Evolutionary conservation across 2,888 invertebrate genomes (phyloP), one percentile per base, ranked within the genome.

Genomic region (Apodemia duryi): DNA sequence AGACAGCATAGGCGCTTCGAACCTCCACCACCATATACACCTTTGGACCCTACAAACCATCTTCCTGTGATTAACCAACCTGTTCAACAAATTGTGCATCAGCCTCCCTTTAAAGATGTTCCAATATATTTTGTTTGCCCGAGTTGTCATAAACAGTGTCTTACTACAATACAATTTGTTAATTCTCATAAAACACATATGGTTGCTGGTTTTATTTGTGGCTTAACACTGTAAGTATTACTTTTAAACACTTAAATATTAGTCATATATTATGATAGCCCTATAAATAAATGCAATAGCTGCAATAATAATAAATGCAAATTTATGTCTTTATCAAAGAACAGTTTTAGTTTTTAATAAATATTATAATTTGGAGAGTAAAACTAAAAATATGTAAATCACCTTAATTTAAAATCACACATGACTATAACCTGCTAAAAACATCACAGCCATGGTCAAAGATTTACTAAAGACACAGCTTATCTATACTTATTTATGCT

Each of bases 141-240:
- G 11, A 76, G 73, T 51, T 91, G 91, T 73, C 77, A 76, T 62
- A 77, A 84, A 72, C 80, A 80, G 70, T 76, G 81, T 21, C 70
- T 87, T 29, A 89, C 91, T 11, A 83, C 79, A 75, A 85, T 91
- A 54, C 73, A 83, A 69, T 81, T 84, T 75, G 79, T 81, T n/a
- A 88, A 80, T 72, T 82, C 90, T 10, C 79, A 77, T 51, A 86
- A 82, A 76, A 90, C 91, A 66, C 90, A 91, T 68, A 77, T 91
- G 80, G 65, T 87, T 32, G 88, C 90, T 71, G 91, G 91, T 62
- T 91, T 90, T 68, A 75, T 91, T 71, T 88, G 85, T 76, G 91
- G 91, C 64, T 79, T 84, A 63, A 85, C 88, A 67, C 72, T 83
- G 91, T 90, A 79, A 86, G 90, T 80, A 71, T 64, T 28, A 13